These are phyloP conservation scores for Leucopternis melanops DNA, from an alignment of 2,113 vertebrate species.

Conservation along the genomic window DNA sequence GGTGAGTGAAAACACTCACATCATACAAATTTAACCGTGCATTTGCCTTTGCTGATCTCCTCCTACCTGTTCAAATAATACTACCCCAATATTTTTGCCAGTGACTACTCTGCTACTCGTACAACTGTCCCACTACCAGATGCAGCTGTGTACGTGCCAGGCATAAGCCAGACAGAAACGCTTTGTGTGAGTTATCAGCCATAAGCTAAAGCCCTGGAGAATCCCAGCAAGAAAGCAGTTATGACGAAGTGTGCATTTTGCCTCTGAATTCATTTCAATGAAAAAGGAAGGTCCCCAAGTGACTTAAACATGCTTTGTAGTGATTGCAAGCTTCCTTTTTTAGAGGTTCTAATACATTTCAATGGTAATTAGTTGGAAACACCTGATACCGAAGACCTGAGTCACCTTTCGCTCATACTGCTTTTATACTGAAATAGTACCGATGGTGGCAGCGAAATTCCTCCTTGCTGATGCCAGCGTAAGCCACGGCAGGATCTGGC, in stretches of 20 bases:
- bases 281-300: neutral
- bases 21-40: neutral
- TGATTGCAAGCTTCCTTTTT: neutral
- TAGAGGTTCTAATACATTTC: neutral
- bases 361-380: neutral
- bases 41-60: neutral
- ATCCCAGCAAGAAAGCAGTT: neutral
- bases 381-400: neutral
- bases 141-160: accelerated
- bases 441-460: neutral
- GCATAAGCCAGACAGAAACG: neutral
- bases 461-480: neutral
- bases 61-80: neutral
- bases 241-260: neutral
- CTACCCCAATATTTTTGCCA: neutral
- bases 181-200: neutral
- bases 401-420: neutral
- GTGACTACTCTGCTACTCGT: neutral
- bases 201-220: neutral
- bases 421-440: neutral
- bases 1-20: neutral
- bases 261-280: neutral
- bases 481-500: neutral
- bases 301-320: neutral
- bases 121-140: neutral